A percentile compares a stretch with the other conserved stretches of the same genome.
phyloP scores from a whole-genome alignment of 2,888 invertebrate species.

The Orthosia incerta region DNA sequence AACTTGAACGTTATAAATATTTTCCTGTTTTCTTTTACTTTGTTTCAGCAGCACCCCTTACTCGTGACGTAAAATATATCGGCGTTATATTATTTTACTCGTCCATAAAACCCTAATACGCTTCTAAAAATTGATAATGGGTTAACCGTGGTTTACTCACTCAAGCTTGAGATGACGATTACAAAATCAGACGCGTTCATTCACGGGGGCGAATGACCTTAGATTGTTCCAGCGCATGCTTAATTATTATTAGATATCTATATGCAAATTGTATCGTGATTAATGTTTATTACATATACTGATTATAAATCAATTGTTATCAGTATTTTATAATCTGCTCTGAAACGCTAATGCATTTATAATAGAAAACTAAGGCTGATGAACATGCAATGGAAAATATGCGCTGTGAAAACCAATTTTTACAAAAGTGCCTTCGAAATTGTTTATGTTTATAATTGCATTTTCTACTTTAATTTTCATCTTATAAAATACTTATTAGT shows the following conservation, averaged over 20 bases:
- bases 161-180: constrained; percentile 46
- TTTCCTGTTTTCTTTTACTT: constrained; percentile 12
- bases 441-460: too few relatives aligned
- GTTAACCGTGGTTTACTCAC: constrained; percentile 42
- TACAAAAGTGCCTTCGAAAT: constrained; percentile 4
- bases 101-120: constrained; percentile 47
- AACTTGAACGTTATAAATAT: constrained; percentile 5
- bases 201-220: constrained; percentile 47
- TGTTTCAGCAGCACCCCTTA: constrained; percentile 26
- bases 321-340: constrained; percentile 18
- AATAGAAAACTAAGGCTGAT: background rate
- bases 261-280: constrained; percentile 43
- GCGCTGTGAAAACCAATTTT: background rate
- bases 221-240: constrained; percentile 34
- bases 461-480: too few relatives aligned
- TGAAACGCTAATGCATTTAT: constrained; percentile 15
- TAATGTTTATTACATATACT: constrained; percentile 25
- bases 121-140: constrained; percentile 32
- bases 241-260: constrained; percentile 23
- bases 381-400: constrained; percentile 3
- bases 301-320: constrained; percentile 34
- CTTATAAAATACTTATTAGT: too few relatives aligned
- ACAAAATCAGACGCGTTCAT: constrained; percentile 31
- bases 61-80: constrained; percentile 29
- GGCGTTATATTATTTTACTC: constrained; percentile 40